A percentile compares a stretch with the other conserved stretches of the same genome.
Conservation (phyloP, 2,888 invertebrate genomes). For the Sipha maydis region DNA sequence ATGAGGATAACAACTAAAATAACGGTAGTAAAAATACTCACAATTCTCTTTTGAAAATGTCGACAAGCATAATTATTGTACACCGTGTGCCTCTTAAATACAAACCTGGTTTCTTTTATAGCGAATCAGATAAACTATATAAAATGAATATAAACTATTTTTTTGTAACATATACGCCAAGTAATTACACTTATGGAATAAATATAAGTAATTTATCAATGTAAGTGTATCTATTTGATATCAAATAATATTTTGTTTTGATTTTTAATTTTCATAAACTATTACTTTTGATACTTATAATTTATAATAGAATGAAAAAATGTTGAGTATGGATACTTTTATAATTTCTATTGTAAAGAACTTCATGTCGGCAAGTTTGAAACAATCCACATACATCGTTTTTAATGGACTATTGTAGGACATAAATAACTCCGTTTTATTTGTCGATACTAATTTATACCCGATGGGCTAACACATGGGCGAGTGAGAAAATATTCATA, state of each 20-base stretch:
- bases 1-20: too few relatives aligned
- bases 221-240: too few relatives aligned
- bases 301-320: background rate
- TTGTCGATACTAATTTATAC: slow-evolving; percentile 61
- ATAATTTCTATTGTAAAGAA: background rate
- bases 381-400: slow-evolving; percentile 43
- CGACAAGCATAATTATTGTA: too few relatives aligned
- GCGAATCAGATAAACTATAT: too few relatives aligned
- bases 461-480: slow-evolving; percentile 60
- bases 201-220: too few relatives aligned
- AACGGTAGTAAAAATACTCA: too few relatives aligned
- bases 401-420: slow-evolving; percentile 49
- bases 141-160: too few relatives aligned
- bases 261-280: background rate
- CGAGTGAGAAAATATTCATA: slow-evolving; percentile 59
- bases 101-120: too few relatives aligned
- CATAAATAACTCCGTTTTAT: slow-evolving; percentile 60
- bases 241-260: background rate
- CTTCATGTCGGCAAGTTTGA: slow-evolving; percentile 32
- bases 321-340: background rate
- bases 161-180: too few relatives aligned
- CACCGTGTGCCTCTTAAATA: too few relatives aligned
- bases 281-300: background rate
- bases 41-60: too few relatives aligned
- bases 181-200: too few relatives aligned